Base-by-base conservation (phyloP, 1,140 invertebrate genomes). In the Ridgeia piscesae region DNA sequence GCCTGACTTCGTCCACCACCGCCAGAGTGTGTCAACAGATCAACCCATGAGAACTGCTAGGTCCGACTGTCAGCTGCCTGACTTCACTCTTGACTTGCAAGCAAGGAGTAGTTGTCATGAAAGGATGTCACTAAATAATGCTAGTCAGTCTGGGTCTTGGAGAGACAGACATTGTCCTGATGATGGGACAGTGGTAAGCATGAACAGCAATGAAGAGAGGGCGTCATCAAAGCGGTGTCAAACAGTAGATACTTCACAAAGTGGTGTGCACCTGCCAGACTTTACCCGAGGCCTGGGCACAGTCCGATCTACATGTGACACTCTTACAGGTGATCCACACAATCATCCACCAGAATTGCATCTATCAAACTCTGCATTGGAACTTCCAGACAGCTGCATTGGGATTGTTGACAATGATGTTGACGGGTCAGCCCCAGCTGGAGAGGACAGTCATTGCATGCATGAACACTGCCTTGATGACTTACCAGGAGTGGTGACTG, bases 1-100 rank as follows among this genome's bases (percentile, higher is more conserved):
- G 35, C 95, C 95, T 88, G 95, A 95, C 90, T 95, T 95, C 94
- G 95, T 95, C 0, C 95, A 95, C 88, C 94, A 95, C 93, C 95
- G 95, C 93, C 94, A 94, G 88, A 94, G 50, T 21, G 34, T 42
- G 42, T 42, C 48, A 92, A 91, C 27, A 31, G 0, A 88, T 8
- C 89, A 48, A 91, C 48, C 88, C 77, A 11, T 31, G 11, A 11
- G 27, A 33, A 35, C n/a, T 9, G 31, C 77, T 34, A 27, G 50
- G 27, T 17, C 42, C 6, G 93, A 93, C 33, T 42, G 89, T n/a
- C 58, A 50, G 34, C 93, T 95, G 21, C 94, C 94, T 92, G 94
- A 95, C 92, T 94, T 94, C 93, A 93, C 93, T 35, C 77, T 94
- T 2, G 91, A 89, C 31, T 50, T 27, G 17, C 58, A 50, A 34